phyloP scores from a whole-genome alignment of 2,888 invertebrate genomes.

The Aspidiotus destructor region DNA sequence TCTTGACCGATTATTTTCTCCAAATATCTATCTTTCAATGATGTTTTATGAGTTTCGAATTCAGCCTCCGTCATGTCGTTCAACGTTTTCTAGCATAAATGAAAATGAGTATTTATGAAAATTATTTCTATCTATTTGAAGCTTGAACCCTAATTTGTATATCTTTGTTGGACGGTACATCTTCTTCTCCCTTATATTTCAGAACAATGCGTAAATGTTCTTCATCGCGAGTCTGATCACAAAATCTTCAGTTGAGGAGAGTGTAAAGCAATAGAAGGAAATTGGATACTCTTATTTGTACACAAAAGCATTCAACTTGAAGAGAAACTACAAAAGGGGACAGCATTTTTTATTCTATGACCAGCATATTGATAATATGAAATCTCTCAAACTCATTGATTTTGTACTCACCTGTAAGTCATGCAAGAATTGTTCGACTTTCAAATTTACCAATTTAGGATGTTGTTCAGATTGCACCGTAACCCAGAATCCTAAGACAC shows the following conservation, averaged over 20 bases:
- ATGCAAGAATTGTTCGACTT: slow-evolving; percentile 80
- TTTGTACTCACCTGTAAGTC: slow-evolving; percentile 54
- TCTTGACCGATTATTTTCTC: slow-evolving; percentile 85
- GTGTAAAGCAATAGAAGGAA: no score
- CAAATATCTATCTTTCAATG: slow-evolving; percentile 67
- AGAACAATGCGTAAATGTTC: no score
- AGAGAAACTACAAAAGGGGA: slow-evolving; percentile 24
- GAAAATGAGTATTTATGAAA: no score
- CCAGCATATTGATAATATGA: background rate
- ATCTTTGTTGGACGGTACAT: no score
- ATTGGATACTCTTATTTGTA: no score
- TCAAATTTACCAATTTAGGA: slow-evolving; percentile 70
- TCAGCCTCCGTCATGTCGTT: slow-evolving; percentile 66
- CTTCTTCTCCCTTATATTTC: no score
- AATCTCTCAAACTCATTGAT: background rate
- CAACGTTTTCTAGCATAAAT: slow-evolving; percentile 52
- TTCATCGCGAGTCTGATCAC: no score
- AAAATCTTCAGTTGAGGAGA: no score
- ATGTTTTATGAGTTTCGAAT: slow-evolving; percentile 70
- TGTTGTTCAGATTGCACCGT: slow-evolving; percentile 72
- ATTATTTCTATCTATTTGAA: no score
- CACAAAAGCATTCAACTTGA: no score
- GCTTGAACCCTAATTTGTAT: no score
- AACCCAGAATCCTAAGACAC: slow-evolving; percentile 71
- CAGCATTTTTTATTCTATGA: background rate